Evolutionary conservation across 2,888 invertebrate species (phyloP).

Genomic region (Agapostemon virescens): DNA sequence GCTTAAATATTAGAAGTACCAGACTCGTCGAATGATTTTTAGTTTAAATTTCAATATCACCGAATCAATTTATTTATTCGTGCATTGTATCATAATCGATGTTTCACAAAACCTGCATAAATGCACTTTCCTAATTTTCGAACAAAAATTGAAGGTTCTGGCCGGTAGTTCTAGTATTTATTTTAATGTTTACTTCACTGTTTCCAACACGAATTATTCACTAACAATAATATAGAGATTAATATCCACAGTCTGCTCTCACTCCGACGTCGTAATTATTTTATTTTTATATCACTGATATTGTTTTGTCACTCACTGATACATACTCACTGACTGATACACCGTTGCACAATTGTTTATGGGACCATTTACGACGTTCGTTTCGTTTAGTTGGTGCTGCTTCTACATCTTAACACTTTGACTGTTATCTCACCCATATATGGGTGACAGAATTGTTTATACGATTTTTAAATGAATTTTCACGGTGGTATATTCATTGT

Average conservation of each 20-base stretch:
- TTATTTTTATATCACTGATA: neutral
- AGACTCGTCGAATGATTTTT: neutral
- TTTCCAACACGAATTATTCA: neutral
- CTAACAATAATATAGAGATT: neutral
- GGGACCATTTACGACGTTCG: neutral
- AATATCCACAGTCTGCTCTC: neutral
- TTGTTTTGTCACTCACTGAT: neutral
- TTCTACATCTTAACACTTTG: neutral
- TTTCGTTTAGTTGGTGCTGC: neutral
- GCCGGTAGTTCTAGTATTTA: neutral
- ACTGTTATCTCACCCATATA: too few relatives aligned
- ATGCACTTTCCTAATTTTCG: neutral
- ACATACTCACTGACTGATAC: too few relatives aligned
- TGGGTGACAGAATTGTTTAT: too few relatives aligned
- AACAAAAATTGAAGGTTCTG: neutral
- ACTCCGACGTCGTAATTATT: neutral
- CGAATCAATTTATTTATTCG: neutral
- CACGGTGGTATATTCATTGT: too few relatives aligned
- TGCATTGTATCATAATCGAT: neutral
- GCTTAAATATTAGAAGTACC: neutral
- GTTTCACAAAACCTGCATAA: neutral
- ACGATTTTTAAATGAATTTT: too few relatives aligned
- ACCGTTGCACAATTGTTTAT: neutral
- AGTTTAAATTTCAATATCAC: neutral
- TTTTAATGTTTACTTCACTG: neutral